Conservation (phyloP, 2,888 invertebrate genomes). For the Scaptomyza parva region DNA sequence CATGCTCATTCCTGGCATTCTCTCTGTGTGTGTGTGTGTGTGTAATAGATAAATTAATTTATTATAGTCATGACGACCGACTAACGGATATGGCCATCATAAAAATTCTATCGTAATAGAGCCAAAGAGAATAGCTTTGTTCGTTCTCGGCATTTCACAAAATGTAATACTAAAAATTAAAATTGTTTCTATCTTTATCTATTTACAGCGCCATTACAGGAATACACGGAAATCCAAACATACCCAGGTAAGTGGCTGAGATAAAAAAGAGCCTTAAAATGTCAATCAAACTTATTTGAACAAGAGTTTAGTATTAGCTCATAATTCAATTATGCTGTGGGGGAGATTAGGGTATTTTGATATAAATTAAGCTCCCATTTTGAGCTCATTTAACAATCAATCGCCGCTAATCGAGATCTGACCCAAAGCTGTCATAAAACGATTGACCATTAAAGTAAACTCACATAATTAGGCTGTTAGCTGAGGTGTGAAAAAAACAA, state of each 20-base stretch:
- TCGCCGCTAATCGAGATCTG: conserved; percentile 58
- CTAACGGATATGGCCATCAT: conserved; percentile 73
- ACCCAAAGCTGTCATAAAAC: conserved; percentile 51
- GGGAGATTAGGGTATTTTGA: conserved; percentile 21
- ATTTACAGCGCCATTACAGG: conserved; percentile 89
- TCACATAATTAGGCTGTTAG: conserved; percentile 42
- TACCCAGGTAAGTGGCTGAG: conserved; percentile 86
- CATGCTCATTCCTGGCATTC: conserved; percentile 33
- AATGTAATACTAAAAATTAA: conserved; percentile 34
- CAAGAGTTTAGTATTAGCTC: conserved; percentile 1
- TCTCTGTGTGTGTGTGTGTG: conserved; percentile 39
- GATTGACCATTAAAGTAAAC: conserved; percentile 1
- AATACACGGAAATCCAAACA: conserved; percentile 88
- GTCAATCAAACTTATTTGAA: background rate
- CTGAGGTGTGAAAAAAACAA: conserved; percentile 72
- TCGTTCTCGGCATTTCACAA: conserved; percentile 26
- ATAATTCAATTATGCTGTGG: conserved; percentile 21
- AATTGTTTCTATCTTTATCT: conserved; percentile 65
- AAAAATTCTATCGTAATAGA: conserved; percentile 52
- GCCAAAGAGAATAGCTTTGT: conserved; percentile 7
- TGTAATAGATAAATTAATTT: conserved; percentile 76
- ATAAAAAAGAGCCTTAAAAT: background rate
- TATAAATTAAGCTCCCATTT: conserved; percentile 29
- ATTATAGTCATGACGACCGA: conserved; percentile 67
- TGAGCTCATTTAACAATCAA: conserved; percentile 9